Conservation (phyloP, 2,797 vertebrate genomes). For the Fistularia tabacaria region DNA sequence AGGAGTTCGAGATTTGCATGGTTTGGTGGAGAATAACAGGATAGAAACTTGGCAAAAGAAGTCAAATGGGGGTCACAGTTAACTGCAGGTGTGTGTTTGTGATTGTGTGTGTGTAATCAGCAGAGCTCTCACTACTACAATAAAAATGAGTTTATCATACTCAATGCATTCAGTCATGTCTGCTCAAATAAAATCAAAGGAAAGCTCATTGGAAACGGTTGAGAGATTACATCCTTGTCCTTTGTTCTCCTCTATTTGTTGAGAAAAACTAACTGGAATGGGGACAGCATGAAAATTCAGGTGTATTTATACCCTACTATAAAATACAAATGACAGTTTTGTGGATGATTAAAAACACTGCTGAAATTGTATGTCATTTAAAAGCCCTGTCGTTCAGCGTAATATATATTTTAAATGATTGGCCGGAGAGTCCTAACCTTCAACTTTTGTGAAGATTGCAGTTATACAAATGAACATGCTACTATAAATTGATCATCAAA, state of each 20-base stretch:
- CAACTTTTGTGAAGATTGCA: no score
- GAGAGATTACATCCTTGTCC: constrained; percentile 77
- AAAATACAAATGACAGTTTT: constrained; percentile 50
- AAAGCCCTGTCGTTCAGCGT: no score
- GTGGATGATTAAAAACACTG: constrained; percentile 42
- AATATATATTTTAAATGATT: no score
- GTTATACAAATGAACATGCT: no score
- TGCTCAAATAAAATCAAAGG: constrained; percentile 85
- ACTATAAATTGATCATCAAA: not conserved
- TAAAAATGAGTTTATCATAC: constrained; percentile 74
- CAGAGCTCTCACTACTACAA: constrained; percentile 65
- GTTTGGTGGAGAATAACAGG: not conserved
- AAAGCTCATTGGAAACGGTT: constrained; percentile 87
- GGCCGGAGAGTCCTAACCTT: no score
- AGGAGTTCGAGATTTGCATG: not conserved
- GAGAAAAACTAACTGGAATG: constrained; percentile 62
- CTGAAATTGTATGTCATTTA: constrained; percentile 1
- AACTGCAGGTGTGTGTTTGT: constrained; percentile 42
- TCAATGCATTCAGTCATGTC: constrained; percentile 75
- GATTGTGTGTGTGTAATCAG: constrained; percentile 64
- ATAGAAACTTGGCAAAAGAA: no score
- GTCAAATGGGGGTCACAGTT: constrained; percentile 36
- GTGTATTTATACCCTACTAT: constrained; percentile 67
- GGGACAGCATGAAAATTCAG: constrained; percentile 64
- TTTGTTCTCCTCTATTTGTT: constrained; percentile 73